Base-by-base conservation (phyloP, 2,113 vertebrate species). In the Malurus melanocephalus region DNA sequence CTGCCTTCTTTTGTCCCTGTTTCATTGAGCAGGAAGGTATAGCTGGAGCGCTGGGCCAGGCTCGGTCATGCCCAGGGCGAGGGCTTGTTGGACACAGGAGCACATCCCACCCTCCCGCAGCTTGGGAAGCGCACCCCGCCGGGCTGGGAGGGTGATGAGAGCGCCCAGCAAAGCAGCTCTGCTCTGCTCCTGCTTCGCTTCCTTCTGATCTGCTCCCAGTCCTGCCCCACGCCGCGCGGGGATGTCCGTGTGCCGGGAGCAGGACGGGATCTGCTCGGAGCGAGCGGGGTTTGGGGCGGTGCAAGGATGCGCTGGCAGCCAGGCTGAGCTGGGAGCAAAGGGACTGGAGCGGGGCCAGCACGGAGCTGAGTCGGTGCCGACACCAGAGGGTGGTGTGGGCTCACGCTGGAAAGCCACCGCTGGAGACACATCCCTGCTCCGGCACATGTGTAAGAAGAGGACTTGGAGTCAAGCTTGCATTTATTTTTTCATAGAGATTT, bases 401-500 rank as follows among this genome's bases (percentile, higher is more conserved):
- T 76, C 73, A 68, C 2, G 2, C 18, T 74, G 72, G n/a, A 78
- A 42, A 62, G 30, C 16, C 56, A 23, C n/a, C 0, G 0, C 60
- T 68, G 51, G 38, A 51, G 59, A 27, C 38, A 33, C 42, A 18
- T 45, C 43, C 26, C 13, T 51, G 51, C 51, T 81, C 57, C 18
- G 46, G 51, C 32, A n/a, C 28, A 1, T 30, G n/a, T 30, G 16
- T 38, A 86, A 80, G 72, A 86, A 93, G 40, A 82, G 1, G 13
- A 52, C 46, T 74, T 77, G 48, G 67, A 92, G 60, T 68, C 38
- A 53, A 75, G 6, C 11, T 84, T 45, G 21, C 33, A 3, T 74
- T 60, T 69, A 9, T 56, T 71, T 87, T 95, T 94, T 89, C 18
- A 62, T 86, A 94, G 88, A 93, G 75, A 53, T 88, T 95, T 95